phyloP scores from a whole-genome alignment of 2,113 vertebrate species.

The Nesoenas mayeri region DNA sequence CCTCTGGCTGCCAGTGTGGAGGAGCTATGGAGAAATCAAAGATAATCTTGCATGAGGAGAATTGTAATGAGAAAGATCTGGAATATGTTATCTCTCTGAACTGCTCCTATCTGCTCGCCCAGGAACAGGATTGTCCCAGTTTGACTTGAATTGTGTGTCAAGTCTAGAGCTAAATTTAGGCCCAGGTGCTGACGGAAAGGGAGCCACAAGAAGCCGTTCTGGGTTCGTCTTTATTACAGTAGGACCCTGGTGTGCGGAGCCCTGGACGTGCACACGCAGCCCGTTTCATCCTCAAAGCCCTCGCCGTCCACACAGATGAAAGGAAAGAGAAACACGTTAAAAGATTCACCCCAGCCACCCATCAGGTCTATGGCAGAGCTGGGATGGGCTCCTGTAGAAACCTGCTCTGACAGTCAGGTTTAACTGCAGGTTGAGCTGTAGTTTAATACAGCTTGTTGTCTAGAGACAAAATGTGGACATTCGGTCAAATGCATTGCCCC shows the following conservation, averaged over 20 bases:
- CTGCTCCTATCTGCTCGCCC: not conserved
- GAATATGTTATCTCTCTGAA: slow-evolving; percentile 52
- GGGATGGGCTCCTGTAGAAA: not conserved
- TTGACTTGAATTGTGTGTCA: not conserved
- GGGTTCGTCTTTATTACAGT: not conserved
- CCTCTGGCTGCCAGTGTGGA: slow-evolving; percentile 60
- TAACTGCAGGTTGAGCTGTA: not conserved
- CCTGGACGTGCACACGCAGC: not conserved
- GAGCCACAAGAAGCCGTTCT: not conserved
- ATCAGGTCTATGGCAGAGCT: not conserved
- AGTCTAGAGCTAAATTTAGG: slow-evolving; percentile 11
- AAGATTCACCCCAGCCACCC: not conserved
- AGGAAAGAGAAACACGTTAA: not conserved
- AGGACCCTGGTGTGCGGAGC: not conserved
- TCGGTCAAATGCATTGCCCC: not conserved
- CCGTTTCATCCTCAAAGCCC: not conserved
- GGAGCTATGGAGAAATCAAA: slow-evolving; percentile 65
- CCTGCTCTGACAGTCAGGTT: not conserved
- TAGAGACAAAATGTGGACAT: rapidly evolving
- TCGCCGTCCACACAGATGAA: not conserved
- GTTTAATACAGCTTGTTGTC: not conserved
- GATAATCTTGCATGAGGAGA: slow-evolving; percentile 66
- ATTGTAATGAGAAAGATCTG: slow-evolving; percentile 64
- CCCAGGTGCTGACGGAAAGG: not conserved
- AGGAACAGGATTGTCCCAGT: not conserved